Conservation (phyloP, 2,888 invertebrate species). For the Hyposoter didymator region DNA sequence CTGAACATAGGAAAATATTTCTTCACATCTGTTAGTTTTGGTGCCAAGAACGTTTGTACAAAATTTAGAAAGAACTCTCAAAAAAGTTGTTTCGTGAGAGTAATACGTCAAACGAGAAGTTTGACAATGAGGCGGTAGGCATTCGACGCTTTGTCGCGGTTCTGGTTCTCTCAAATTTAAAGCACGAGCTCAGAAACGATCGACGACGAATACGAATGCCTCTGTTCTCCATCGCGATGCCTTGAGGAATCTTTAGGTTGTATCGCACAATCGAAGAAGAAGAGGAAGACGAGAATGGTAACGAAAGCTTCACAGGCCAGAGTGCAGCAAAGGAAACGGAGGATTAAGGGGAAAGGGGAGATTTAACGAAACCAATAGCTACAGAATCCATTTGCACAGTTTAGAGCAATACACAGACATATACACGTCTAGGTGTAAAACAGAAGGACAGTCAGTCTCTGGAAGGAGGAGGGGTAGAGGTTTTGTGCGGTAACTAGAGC, state of each 20-base stretch:
- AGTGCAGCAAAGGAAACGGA: not conserved
- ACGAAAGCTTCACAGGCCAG: not conserved
- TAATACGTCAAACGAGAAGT: too few species aligned
- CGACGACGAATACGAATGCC: not conserved
- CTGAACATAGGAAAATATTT: too few species aligned
- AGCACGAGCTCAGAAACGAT: not conserved
- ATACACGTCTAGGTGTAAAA: not conserved
- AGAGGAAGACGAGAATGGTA: not conserved
- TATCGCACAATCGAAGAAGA: not conserved
- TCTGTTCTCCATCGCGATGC: not conserved
- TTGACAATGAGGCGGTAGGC: too few species aligned
- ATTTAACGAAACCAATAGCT: slow-evolving; percentile 25
- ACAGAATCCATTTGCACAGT: slow-evolving; percentile 31
- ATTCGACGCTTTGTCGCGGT: not conserved
- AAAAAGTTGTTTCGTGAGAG: too few species aligned
- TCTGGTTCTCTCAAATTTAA: not conserved
- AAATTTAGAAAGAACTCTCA: too few species aligned
- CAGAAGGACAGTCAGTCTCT: slow-evolving; percentile 29
- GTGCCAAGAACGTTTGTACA: too few species aligned
- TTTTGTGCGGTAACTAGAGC: slow-evolving; percentile 64
- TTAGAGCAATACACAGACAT: slow-evolving; percentile 4
- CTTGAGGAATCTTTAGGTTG: not conserved
- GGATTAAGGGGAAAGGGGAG: not conserved
- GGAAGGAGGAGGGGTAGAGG: slow-evolving; percentile 3
- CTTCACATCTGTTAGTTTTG: too few species aligned